Base-by-base conservation (phyloP, 2,888 invertebrate species). In the Idaea aversata region DNA sequence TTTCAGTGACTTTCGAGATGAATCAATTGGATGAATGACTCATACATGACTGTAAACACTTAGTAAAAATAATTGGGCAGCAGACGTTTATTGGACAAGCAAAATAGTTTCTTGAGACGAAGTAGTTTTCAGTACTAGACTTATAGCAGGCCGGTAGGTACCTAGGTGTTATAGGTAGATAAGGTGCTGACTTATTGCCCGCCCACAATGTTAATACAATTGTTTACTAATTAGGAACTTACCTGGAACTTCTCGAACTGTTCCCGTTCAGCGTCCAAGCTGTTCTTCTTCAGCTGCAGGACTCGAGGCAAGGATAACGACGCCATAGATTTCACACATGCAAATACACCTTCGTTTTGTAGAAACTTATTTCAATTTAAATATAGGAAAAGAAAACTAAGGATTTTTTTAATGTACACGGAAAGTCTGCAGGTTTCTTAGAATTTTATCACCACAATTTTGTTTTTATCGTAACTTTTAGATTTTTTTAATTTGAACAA, bases 221-320 rank as follows among this genome's bases (percentile, higher is more conserved):
- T 13, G 5, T 10, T 0, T 13, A 13, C 13, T 15, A 15, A n/a
- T 34, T 35, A 57, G 59, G 60, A 66, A 76, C 87, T 81, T 90
- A 97, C 97, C 95, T 97, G 97, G 82, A 95, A 95, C 88, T 96
- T 97, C 88, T 97, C 97, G 85, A 97, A 97, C 79, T 96, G 95
- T 86, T 97, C 97, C 65, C 96, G 94, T 87, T 97, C 97, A 73
- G 95, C 94, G 84, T 96, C 96, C 82, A 96, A 87, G 82, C 95
- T 96, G 72, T 96, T 95, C 91, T 96, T 96, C 84, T 96, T 94
- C 75, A 95, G 95, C 83, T 96, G 96, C 70, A 96, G 90, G 72
- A 96, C 96, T 79, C 95, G 93, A 57, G 95, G 96, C 77, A 96
- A 88, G 61, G 96, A 96, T 83, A 96, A 87, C 75, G 96, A 96